phyloP scores from a whole-genome alignment of 1,140 invertebrate genomes.

The Zaprionus gabonicus region DNA sequence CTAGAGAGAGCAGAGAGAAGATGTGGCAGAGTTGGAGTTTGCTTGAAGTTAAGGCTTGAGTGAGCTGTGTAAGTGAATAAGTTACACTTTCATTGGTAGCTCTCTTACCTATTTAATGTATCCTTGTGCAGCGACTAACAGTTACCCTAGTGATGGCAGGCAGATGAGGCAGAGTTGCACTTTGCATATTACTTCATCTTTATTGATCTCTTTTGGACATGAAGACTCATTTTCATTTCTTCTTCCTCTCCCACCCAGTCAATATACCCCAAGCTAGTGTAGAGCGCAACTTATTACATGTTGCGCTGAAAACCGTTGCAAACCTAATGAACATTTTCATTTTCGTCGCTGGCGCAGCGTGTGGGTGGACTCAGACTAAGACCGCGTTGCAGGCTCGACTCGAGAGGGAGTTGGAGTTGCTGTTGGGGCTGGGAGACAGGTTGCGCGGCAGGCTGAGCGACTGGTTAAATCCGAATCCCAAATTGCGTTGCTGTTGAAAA shows the following conservation, averaged over 20 bases:
- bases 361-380: conserved; percentile 56
- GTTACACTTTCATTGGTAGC: no score
- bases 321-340: conserved; percentile 81
- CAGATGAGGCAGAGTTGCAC: no score
- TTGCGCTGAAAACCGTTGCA: conserved; percentile 79
- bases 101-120: no score
- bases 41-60: not conserved
- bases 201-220: no score
- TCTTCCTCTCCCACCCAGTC: not conserved
- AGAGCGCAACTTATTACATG: conserved; percentile 71
- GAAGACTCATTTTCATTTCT: no score
- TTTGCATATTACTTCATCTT: no score
- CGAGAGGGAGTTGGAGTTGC: not conserved
- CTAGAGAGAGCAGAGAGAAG: not conserved
- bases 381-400: not conserved
- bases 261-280: not conserved
- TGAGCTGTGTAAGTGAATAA: no score
- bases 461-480: conserved; percentile 21
- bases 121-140: no score
- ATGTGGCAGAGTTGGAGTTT: not conserved
- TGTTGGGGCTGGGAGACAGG: conserved; percentile 6
- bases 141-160: no score
- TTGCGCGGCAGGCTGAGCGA: conserved; percentile 15
- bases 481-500: conserved; percentile 38
- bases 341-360: conserved; percentile 56